These are phyloP conservation scores for Pionites leucogaster DNA, from an alignment of 2,113 vertebrate genomes.

Conservation along the genomic window DNA sequence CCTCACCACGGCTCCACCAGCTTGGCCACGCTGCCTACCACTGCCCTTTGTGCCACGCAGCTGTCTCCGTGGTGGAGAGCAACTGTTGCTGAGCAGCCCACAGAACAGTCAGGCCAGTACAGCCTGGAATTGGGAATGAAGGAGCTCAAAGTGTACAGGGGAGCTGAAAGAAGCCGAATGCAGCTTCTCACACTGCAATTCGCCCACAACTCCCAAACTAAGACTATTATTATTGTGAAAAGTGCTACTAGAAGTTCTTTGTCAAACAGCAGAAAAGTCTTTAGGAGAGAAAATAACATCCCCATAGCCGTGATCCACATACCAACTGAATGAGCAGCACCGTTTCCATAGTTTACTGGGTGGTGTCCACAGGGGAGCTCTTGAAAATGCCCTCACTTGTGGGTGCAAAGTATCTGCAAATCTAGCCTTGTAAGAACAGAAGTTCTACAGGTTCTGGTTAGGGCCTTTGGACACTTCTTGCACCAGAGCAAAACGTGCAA, in stretches of 20 bases:
- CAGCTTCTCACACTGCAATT: not conserved
- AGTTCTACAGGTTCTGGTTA: not conserved
- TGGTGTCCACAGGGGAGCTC: not conserved
- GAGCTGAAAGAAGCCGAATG: not conserved
- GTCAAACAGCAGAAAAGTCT: not conserved
- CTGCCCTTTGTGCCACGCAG: not conserved
- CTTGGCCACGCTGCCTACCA: not conserved
- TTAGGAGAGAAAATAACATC: not conserved
- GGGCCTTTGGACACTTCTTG: not conserved
- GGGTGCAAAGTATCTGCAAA: not conserved
- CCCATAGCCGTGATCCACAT: not conserved
- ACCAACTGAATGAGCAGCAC: not conserved
- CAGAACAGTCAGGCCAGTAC: not conserved
- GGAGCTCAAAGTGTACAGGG: not conserved
- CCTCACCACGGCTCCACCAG: not conserved
- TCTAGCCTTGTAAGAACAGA: not conserved
- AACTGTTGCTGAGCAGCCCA: constrained; percentile 20
- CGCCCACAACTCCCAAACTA: not conserved
- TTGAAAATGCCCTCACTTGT: not conserved
- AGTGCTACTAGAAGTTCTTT: not conserved
- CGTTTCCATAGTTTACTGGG: fast-evolving
- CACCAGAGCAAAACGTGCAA: not conserved
- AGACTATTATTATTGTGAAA: not conserved
- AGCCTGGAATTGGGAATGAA: not conserved
- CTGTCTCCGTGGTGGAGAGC: constrained; percentile 21